phyloP scores from a whole-genome alignment of 2,888 invertebrate species.

The Sthenelais limicola region DNA sequence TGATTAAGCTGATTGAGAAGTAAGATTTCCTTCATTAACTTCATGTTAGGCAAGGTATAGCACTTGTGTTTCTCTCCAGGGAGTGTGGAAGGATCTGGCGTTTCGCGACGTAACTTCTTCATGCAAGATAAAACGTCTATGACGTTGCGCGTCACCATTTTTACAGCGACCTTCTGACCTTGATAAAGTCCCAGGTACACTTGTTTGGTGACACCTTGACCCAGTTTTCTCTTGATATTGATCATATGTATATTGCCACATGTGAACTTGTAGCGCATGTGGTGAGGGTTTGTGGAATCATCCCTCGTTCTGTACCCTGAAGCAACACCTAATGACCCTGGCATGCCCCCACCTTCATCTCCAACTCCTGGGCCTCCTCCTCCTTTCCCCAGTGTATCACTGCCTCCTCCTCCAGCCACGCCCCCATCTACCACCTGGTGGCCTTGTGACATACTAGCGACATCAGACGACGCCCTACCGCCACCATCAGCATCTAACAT shows the following conservation, averaged over 20 bases:
- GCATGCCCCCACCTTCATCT: neutral
- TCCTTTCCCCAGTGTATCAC: neutral
- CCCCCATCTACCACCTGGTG: too few species aligned
- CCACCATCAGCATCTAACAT: too few species aligned
- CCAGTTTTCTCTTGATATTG: slow-evolving; percentile 61
- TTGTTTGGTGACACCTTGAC: slow-evolving; percentile 68
- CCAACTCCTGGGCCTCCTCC: neutral
- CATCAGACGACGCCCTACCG: neutral
- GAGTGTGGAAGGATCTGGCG: neutral
- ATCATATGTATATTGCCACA: slow-evolving; percentile 64
- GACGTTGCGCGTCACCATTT: slow-evolving; percentile 68
- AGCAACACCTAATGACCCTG: neutral
- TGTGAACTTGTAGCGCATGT: slow-evolving; percentile 52
- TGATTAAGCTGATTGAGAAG: slow-evolving; percentile 64
- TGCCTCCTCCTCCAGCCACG: neutral
- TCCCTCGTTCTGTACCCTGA: slow-evolving; percentile 19
- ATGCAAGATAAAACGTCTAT: slow-evolving; percentile 63
- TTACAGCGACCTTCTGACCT: slow-evolving; percentile 61
- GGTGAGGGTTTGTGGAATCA: slow-evolving; percentile 27
- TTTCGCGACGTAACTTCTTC: slow-evolving; percentile 44
- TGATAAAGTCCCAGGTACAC: slow-evolving; percentile 62
- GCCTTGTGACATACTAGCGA: neutral
- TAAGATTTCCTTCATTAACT: slow-evolving; percentile 69
- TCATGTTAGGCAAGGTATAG: slow-evolving; percentile 64
- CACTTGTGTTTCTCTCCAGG: slow-evolving; percentile 52